Base-by-base conservation (phyloP, 2,888 invertebrate genomes). In the Calameuta pallipes region DNA sequence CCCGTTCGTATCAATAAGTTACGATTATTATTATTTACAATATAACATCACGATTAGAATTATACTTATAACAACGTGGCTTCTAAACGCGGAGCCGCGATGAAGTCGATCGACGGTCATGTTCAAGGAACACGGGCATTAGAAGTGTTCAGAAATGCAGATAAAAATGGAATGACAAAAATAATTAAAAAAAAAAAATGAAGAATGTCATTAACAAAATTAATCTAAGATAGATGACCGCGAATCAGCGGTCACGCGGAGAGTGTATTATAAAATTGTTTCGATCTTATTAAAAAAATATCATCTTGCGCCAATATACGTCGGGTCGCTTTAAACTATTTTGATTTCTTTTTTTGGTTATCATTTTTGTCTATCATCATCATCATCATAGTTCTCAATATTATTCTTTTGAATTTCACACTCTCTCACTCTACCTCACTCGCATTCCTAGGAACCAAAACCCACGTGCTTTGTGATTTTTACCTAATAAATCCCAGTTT, bases 21-120 rank as follows among this genome's bases (percentile, higher is more conserved):
- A 84, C 80, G 85, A 85, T 85, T 85, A 87, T 85, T 89, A 89
- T 85, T 89, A 89, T 87, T 81, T 87, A 87, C 87, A 86, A 80
- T 82, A 82, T 85, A 85, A 86, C 85, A 83, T 85, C 84, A 83
- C 82, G 84, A 84, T 83, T 83, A 85, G 83, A 86, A 88, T 56
- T 85, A 83, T 84, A 83, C 81, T 84, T 85, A 87, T 87, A 88
- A 89, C 88, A 89, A 89, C 83, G 84, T 84, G 82, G 80, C 81
- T 82, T 84, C 81, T 81, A 83, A 84, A 85, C 81, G 81, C 81
- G 82, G 79, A 82, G 79, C 82, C 81, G 33, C 56, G 56, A 56
- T 9, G 56, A 56, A 56, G 56, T 56, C 56, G 56, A 56, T 23
- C 56, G 56, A 56, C 9, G 56, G 56, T 23, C 56, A 56, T 2